A percentile compares a stretch with the other conserved stretches of the same genome.
These are phyloP conservation scores for Zelostemma sp. DNA, from an alignment of 1,140 invertebrate genomes.

Conservation along the genomic window DNA sequence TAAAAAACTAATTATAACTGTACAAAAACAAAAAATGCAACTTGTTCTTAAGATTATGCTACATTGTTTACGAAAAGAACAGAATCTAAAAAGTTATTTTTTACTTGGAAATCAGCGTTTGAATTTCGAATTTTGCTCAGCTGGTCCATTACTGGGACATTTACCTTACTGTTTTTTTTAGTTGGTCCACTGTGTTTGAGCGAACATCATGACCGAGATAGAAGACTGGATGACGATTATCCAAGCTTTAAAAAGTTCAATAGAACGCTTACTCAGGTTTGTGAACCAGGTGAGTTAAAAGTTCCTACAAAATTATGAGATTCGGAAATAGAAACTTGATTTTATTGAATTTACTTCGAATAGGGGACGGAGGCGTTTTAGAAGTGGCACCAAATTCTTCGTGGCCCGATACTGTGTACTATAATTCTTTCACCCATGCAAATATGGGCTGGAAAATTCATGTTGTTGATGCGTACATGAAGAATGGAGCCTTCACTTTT, in stretches of 20 bases:
- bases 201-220: slow-evolving; percentile 76
- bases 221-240: slow-evolving; percentile 84
- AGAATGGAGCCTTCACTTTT: slow-evolving; percentile 14
- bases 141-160: too few relatives aligned
- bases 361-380: slow-evolving; percentile 78
- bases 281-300: slow-evolving; percentile 73
- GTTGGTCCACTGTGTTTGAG: slow-evolving; percentile 85
- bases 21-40: too few relatives aligned
- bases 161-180: slow-evolving; percentile 61
- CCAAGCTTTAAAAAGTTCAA: slow-evolving; percentile 87
- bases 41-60: too few relatives aligned
- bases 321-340: slow-evolving; percentile 12
- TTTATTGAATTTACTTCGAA: slow-evolving; percentile 24
- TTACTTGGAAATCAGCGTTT: too few relatives aligned
- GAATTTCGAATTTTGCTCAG: too few relatives aligned
- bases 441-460: slow-evolving; percentile 94
- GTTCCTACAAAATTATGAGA: not conserved
- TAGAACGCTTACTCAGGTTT: slow-evolving; percentile 77
- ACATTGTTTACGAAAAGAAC: too few relatives aligned
- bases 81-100: too few relatives aligned
- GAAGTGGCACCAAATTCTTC: slow-evolving; percentile 89
- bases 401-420: slow-evolving; percentile 94
- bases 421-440: slow-evolving; percentile 91
- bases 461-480: slow-evolving; percentile 80
- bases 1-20: too few relatives aligned